Conservation (phyloP, 2,888 invertebrate genomes). For the Harpalus rubripes region DNA sequence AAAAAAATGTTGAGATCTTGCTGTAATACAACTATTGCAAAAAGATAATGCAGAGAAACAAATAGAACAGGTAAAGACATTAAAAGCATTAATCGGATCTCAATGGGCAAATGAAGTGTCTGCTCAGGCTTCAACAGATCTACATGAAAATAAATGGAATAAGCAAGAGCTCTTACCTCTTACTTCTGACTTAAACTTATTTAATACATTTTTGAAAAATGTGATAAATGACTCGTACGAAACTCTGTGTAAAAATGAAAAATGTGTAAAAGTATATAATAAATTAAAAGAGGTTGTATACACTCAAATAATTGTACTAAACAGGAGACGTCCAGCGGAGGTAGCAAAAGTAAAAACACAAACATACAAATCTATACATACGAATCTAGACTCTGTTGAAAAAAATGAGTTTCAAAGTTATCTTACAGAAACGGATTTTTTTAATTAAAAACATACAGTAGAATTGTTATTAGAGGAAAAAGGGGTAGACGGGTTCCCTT, state of each 20-base stretch:
- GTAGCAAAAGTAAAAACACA: constrained; percentile 66
- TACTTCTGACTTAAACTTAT: constrained; percentile 69
- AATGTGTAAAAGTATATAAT: constrained; percentile 64
- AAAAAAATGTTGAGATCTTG: constrained; percentile 71
- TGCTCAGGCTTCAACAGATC: constrained; percentile 70
- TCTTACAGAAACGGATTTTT: constrained; percentile 41
- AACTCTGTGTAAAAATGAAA: constrained; percentile 11
- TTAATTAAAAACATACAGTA: constrained; percentile 68
- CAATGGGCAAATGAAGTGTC: constrained; percentile 71
- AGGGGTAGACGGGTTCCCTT: constrained; percentile 48
- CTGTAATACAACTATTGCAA: constrained; percentile 69
- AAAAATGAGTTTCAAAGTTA: not conserved
- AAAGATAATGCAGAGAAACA: constrained; percentile 64
- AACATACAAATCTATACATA: constrained; percentile 65
- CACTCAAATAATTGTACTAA: constrained; percentile 69
- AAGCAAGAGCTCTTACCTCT: constrained; percentile 70
- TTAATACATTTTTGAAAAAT: constrained; percentile 68
- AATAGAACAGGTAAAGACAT: constrained; percentile 69
- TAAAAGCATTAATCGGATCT: constrained; percentile 70
- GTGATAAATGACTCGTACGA: constrained; percentile 41
- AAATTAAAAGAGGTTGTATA: constrained; percentile 68
- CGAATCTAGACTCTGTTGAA: not conserved
- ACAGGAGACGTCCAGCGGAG: constrained; percentile 69
- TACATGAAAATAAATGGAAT: constrained; percentile 70
- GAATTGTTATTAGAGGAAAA: constrained; percentile 54